Evolutionary conservation across 2,113 vertebrate genomes (phyloP), one percentile per base, ranked within the genome.

Genomic region (Emberiza fucata): DNA sequence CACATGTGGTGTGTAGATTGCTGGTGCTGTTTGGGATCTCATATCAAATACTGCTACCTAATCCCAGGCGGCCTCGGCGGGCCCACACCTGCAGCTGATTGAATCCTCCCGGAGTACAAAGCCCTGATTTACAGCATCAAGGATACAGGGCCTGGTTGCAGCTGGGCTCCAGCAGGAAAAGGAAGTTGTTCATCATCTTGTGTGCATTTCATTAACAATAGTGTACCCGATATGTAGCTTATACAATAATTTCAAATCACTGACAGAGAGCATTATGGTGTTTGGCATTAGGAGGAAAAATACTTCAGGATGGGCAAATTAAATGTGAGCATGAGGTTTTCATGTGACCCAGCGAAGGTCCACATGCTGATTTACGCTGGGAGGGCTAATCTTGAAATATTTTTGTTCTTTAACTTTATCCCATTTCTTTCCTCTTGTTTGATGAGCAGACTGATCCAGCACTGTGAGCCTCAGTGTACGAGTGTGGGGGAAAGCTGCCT

Each of bases 121-220:
- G 98, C 96, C 96, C 98, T 99, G 98, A 99, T 99, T 99, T 99
- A 99, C 98, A 98, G 98, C 98, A 97, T 94, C 91, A 96, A 98
- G 98, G 98, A 98, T 97, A 98, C 98, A 97, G 98, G 97, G 97
- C 94, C 98, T 98, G 92, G 97, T 97, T 98, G 98, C 99, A 99
- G 99, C 99, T 99, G 99, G 98, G 98, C 97, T 98, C 97, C 97
- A 97, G 98, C 98, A 99, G 99, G 99, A 99, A 99, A 98, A 98
- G 99, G 99, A 99, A 99, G 99, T 99, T 99, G 99, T 99, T 99
- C 98, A 99, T 99, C 99, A 99, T 98, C 97, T 98, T 94, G 97
- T 96, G 98, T 98, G 98, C 98, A 98, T 99, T 99, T 98, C 98
- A 98, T 98, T 98, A 98, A 98, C 98, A 98, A 98, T 98, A 98